Base-by-base conservation (phyloP, 2,797 vertebrate genomes). In the Gallinago solitaria region DNA sequence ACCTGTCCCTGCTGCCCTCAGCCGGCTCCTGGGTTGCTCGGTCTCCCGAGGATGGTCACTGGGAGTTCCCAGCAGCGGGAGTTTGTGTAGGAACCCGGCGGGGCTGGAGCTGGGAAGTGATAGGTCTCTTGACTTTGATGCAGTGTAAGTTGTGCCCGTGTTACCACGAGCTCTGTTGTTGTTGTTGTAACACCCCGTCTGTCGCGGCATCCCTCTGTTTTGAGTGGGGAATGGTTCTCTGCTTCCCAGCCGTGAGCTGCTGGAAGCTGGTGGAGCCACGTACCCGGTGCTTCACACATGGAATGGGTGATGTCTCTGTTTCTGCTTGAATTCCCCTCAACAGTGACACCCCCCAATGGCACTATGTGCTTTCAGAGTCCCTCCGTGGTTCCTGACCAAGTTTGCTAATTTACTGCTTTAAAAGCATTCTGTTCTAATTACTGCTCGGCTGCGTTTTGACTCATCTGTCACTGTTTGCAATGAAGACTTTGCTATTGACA, bases 361-460 rank as follows among this genome's bases (percentile, higher is more conserved):
- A 30, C 48, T 12, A 5, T 5, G 0, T 17, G 20, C 2, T 37
- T 70, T 53, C 63, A 0, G 2, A 24, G 53, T 25, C 67, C 81
- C 83, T 80, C 56, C 1, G 3, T 35, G 60, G 9, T 84, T 93
- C 86, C 93, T 87, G 70, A 89, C 78, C 83, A 89, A 89, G 84
- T 89, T 74, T 92, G 60, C 86, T 81, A 35, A 92, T 88, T 90
- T 70, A 32, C 86, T n/a, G n/a, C 75, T 96, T 93, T 17, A 71
- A 76, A 94, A 97, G 84, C 80, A 90, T 95, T 92, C 82, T 88
- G 89, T 86, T 95, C 77, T 84, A 93, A 95, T 96, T 92, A 77
- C 57, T 30, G 32, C 77, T 73, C 0, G 1, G 65, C 82, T 93
- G 68, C 78, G 87, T 94, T 93, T 73, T 93, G 63, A 64, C 82